phyloP scores from a whole-genome alignment of 2,113 vertebrate genomes.

The Gambusia affinis region DNA sequence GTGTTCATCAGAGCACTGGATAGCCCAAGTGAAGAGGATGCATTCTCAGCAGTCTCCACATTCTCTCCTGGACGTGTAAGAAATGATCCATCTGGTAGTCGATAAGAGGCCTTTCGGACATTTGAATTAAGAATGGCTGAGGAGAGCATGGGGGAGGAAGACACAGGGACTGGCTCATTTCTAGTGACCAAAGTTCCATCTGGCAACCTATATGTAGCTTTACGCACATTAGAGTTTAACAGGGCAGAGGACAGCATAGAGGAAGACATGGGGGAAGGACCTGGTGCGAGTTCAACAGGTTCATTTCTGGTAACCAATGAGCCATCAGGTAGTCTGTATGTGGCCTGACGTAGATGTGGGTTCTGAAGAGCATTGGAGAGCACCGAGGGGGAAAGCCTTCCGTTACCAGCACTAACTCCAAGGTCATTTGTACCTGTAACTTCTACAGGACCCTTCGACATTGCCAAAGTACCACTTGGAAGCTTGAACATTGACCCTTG shows the following conservation, averaged over 20 bases:
- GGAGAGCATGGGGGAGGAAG: slow-evolving; percentile 59
- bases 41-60: slow-evolving; percentile 29
- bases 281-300: slow-evolving; percentile 43
- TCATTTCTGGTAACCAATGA: slow-evolving; percentile 69
- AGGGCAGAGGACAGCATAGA: slow-evolving; percentile 67
- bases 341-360: slow-evolving; percentile 66
- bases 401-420: slow-evolving; percentile 21
- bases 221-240: slow-evolving; percentile 58
- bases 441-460: slow-evolving; percentile 44
- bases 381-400: slow-evolving; percentile 47
- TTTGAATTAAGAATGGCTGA: slow-evolving; percentile 68
- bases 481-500: slow-evolving; percentile 68
- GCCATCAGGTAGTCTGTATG: slow-evolving; percentile 75
- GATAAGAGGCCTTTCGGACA: slow-evolving; percentile 62
- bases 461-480: slow-evolving; percentile 66
- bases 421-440: slow-evolving; percentile 18
- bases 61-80: slow-evolving; percentile 36
- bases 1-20: slow-evolving; percentile 64
- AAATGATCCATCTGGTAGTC: slow-evolving; percentile 67
- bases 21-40: slow-evolving; percentile 45
- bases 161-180: slow-evolving; percentile 47
- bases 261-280: slow-evolving; percentile 37
- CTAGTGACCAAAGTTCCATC: slow-evolving; percentile 63
- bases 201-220: slow-evolving; percentile 67
- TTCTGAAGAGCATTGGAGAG: slow-evolving; percentile 74